Evolutionary conservation across 2,797 vertebrate genomes (phyloP), one percentile per base, ranked within the genome.

Genomic region (Vultur gryphus): DNA sequence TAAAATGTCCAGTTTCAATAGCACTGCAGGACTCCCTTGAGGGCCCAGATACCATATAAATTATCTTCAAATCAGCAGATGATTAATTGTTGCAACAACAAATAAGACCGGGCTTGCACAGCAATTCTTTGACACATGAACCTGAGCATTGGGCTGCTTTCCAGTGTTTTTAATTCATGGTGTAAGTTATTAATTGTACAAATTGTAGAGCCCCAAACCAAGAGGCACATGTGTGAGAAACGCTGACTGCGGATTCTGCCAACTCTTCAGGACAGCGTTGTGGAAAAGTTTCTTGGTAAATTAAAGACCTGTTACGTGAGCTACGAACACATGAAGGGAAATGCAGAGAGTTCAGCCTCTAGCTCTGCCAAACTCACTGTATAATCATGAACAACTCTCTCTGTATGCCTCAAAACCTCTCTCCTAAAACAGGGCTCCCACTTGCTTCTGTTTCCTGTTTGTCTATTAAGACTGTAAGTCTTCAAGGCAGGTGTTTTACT

Each of bases 401-500:
- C 49, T 92, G 35, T 82, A 54, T 69, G 51, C 61, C 64, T 89
- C 78, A 89, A 55, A 88, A 57, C 33, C 41, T 64, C 58, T 59
- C 54, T 58, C 62, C 57, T 76, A 51, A 87, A 94, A 89, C 64
- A 91, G 31, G 49, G 28, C 39, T 92, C 51, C 24, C 57, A 75
- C 89, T 94, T 90, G 88, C 83, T 91, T 84, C 87, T 96, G 65
- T 87, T 96, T 97, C 87, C 90, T 89, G 57, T 87, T 96, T 92
- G 78, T 78, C 84, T 93, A 13, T 76, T 85, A 88, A 71, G 62
- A 86, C 70, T 71, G 43, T 29, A 91, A 80, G 90, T 88, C 76
- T 94, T 97, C 84, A 78, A 92, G 92, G 84, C 90, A 97, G 93
- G 96, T 96, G 95, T 92, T 96, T 78, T 94, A 96, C 75, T 94